phyloP scores from a whole-genome alignment of 2,888 invertebrate species.

The Stictocephala bisonia region DNA sequence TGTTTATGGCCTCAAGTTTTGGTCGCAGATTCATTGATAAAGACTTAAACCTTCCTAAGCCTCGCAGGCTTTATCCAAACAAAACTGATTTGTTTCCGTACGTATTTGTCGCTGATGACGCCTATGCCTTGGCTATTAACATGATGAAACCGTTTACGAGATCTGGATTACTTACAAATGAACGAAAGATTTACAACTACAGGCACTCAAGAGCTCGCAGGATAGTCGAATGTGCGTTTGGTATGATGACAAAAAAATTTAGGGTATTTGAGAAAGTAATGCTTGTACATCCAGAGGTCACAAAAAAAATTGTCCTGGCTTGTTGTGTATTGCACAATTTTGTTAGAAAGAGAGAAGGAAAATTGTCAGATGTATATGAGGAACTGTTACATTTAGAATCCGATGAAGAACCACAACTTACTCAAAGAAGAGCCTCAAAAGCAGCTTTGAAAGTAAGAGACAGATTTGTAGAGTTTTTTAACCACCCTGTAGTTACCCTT shows the following conservation, averaged over 20 bases:
- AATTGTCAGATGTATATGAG: conserved; percentile 37
- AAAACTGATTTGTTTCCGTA: conserved; percentile 21
- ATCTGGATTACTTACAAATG: neutral
- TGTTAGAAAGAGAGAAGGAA: conserved; percentile 47
- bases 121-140: neutral
- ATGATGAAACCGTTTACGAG: conserved; percentile 23
- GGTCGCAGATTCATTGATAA: conserved; percentile 36
- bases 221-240: conserved; percentile 27
- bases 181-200: conserved; percentile 15
- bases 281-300: conserved; percentile 32
- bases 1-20: conserved; percentile 41
- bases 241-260: conserved; percentile 28
- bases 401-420: conserved; percentile 37
- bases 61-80: conserved; percentile 22
- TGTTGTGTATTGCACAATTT: conserved; percentile 44
- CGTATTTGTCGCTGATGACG: conserved; percentile 37
- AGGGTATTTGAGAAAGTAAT: conserved; percentile 9
- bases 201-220: conserved; percentile 16
- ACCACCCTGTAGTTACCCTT: neutral
- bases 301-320: conserved; percentile 38
- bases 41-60: conserved; percentile 34
- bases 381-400: conserved; percentile 33
- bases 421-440: conserved; percentile 37
- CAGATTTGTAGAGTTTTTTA: conserved; percentile 16
- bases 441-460: conserved; percentile 31